Base-by-base conservation (phyloP, 2,113 vertebrate genomes). In the Sapayoa aenigma region DNA sequence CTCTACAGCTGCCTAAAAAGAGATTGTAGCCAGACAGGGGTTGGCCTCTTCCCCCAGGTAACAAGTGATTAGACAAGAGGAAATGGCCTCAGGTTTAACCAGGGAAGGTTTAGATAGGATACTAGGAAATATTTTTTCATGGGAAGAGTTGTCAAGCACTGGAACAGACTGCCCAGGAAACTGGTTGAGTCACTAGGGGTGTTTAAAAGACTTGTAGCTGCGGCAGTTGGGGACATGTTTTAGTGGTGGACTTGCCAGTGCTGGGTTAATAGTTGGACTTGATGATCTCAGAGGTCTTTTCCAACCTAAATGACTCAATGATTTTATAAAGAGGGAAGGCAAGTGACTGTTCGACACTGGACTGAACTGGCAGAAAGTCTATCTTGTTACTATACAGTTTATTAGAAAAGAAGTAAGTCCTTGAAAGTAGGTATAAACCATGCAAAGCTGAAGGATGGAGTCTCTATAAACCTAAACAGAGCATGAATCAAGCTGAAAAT, bases 401-500 rank as follows among this genome's bases (percentile, higher is more conserved):
- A 25, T 30, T 17, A 78, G 37, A 53, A 75, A 84, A 91, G 4
- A 84, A 53, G 52, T 21, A 63, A 49, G 9, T 41, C 58, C 20
- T 91, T 79, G 39, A 52, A 81, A 89, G 46, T 55, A 19, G 7
- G 23, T 56, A 11, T 37, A 52, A 59, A 87, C 20, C 67, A n/a
- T 1, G 5, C 39, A 86, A 69, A 86, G 14, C 31, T 82, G 65
- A 89, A 92, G 18, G 35, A 90, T 39, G 20, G 46, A n/a, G n/a
- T n/a, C n/a, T n/a, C n/a, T n/a, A n/a, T n/a, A n/a, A n/a, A n/a
- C n/a, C n/a, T n/a, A n/a, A n/a, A n/a, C n/a, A n/a, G n/a, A n/a
- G 47, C 31, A 89, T 35, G 31, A 94, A 91, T 66, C 74, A 92
- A 91, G 37, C 42, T 83, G 53, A 71, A 93, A 96, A 59, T 87